Conservation (phyloP, 2,113 vertebrate species). For the Stegastes partitus region DNA sequence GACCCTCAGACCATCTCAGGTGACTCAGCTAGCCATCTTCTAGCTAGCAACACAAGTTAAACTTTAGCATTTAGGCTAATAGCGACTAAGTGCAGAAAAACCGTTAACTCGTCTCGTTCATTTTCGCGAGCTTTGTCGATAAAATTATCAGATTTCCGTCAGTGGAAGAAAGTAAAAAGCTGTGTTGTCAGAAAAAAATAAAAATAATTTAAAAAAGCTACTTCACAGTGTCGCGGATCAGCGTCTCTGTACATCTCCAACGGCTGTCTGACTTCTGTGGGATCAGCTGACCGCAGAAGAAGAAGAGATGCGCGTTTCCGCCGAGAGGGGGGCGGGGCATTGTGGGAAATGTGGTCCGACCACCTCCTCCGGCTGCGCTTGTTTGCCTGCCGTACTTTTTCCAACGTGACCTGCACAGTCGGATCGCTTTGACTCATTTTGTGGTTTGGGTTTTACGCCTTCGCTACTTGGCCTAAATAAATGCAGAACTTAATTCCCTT, state of each 20-base stretch:
- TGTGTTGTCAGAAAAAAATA: too few species aligned
- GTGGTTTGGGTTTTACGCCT: too few species aligned
- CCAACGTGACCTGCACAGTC: too few species aligned
- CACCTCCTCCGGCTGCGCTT: too few species aligned
- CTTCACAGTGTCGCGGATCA: neutral
- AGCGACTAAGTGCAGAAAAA: neutral
- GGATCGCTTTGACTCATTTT: too few species aligned
- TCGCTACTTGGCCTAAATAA: too few species aligned
- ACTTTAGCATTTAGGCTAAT: constrained; percentile 10
- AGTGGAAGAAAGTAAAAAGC: rapidly evolving
- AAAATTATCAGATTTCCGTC: rapidly evolving
- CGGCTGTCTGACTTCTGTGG: neutral
- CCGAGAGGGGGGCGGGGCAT: neutral
- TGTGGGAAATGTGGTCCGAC: constrained; percentile 25
- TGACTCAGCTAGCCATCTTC: neutral
- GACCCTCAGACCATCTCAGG: constrained; percentile 7
- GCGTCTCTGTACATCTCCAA: neutral
- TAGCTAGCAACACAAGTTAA: neutral
- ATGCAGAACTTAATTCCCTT: too few species aligned
- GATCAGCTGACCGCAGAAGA: constrained; percentile 45
- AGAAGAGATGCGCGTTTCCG: neutral
- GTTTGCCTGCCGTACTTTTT: too few species aligned
- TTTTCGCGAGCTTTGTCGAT: neutral
- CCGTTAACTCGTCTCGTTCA: neutral
- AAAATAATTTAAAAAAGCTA: neutral